Base-by-base conservation (phyloP, 2,888 invertebrate species). In the Tenthredo notha region DNA sequence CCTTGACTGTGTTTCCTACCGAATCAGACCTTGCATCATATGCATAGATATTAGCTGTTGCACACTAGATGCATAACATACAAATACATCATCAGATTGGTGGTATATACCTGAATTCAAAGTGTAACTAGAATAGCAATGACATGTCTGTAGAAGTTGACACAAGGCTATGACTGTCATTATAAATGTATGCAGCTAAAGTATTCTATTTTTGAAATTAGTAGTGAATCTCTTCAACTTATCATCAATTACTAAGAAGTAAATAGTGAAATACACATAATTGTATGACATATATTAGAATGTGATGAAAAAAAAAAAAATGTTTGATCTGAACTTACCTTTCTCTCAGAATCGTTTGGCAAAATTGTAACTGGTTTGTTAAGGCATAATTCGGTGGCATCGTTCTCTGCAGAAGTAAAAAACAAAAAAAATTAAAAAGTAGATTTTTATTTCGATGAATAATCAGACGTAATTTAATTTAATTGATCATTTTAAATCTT, bases 331-430 rank as follows among this genome's bases (percentile, higher is more conserved):
- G 1, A 61, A 61, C 80, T 80, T 29, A 80, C 80, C 6, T 40
- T 21, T 40, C 15, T 58, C 12, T 21, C 15, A 80, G 40, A 61
- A 21, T 80, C 40, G 21, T 58, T 80, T 21, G 33, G 10, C 6
- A 21, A 7, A 15, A 80, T 61, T 5, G 80, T 58, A 37, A 50
- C 40, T 80, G 80, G 6, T 58, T 80, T 80, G n/a, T 61, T 61
- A 25, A 80, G 61, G 61, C 80, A 61, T 18, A 80, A 37, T 61
- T 61, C 80, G 1, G 80, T 61, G 40, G 80, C 37, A 50, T 80
- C 80, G 29, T 80, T 33, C 40, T 61, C 80, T 80, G 80, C 58
- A 21, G 2, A 29, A 33, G 0, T n/a, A 18, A 7, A 54, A 2
- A n/a, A 43, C 43, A 43, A 21, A 40, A 40, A 50, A 6, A 50